phyloP scores from a whole-genome alignment of 1,140 invertebrate genomes.

The Medauroidea extradentata region DNA sequence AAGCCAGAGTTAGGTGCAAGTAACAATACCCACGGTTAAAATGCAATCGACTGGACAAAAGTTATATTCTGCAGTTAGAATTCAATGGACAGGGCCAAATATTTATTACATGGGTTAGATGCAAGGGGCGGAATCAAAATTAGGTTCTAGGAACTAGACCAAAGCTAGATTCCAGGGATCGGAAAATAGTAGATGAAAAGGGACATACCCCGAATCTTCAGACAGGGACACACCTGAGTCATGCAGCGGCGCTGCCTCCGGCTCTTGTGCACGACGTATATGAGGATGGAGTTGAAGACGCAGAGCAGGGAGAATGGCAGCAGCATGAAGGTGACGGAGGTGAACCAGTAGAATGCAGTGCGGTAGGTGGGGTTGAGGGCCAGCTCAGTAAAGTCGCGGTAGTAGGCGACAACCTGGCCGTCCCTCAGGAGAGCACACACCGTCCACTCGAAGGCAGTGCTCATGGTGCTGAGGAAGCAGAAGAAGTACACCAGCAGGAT shows the following conservation, averaged over 20 bases:
- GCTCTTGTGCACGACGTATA: constrained; percentile 59
- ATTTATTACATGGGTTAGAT: no score
- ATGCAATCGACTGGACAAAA: no score
- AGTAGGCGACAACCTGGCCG: neutral
- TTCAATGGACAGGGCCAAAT: no score
- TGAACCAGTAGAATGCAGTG: constrained; percentile 62
- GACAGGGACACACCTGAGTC: no score
- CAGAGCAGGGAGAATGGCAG: constrained; percentile 61
- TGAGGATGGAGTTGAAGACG: constrained; percentile 69
- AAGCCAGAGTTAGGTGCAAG: no score
- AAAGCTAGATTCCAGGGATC: no score
- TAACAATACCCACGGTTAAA: no score
- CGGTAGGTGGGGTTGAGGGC: constrained; percentile 53
- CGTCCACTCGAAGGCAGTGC: constrained; percentile 61
- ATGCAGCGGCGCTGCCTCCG: constrained; percentile 49
- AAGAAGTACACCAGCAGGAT: constrained; percentile 57
- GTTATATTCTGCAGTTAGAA: no score
- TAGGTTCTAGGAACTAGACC: no score
- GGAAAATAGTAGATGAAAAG: no score
- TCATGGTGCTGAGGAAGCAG: constrained; percentile 57
- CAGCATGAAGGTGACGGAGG: constrained; percentile 59
- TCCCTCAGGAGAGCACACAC: constrained; percentile 21
- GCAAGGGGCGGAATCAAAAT: no score
- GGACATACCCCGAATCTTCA: no score
- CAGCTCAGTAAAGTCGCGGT: constrained; percentile 28